Evolutionary conservation across 2,888 invertebrate species (phyloP), one percentile per base, ranked within the genome.

Genomic region (Andrena dorsata): DNA sequence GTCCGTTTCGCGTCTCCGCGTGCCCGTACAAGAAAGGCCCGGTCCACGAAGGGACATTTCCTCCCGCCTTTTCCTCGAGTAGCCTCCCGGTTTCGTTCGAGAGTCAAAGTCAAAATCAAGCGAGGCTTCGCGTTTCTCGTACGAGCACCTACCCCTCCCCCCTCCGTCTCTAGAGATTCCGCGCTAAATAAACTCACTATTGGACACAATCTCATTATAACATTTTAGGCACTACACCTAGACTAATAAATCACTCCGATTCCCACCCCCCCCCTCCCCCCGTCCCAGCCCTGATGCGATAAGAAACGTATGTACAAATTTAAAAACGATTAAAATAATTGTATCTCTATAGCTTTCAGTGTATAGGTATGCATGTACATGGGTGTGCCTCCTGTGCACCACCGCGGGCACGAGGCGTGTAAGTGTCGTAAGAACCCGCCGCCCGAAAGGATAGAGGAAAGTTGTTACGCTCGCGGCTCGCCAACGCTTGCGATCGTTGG

Each of bases 211-310:
- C 86, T 87, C 86, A 84, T 85, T 87, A 70, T 58, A 88, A 88
- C 90, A 82, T 88, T 86, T 92, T 92, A 92, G 92, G 92, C 92
- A 92, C 92, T 92, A 92, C 91, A 91, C 89, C 90, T 91, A 92
- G 83, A 86, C 92, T 91, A 92, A 91, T 89, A 86, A 90, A 90
- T 85, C 81, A 80, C 82, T 68, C 72, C 82, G 76, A 32, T 8
- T 8, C 32, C 32, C 32, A 8, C 30, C 65, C 30, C 65, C 51
- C 53, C 72, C 70, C 53, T 8, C 75, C 35, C 63, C 70, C 51
- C n/a, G 26, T 23, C 64, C 72, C 13, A 10, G 53, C 76, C 73
- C 77, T 73, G 77, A 84, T 85, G 71, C 80, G 68, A 83, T 85
- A 88, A 88, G 82, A 90, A 88, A 88, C 84, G 49, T 90, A 90